Base-by-base conservation (phyloP, 2,113 vertebrate species). In the Tetrao urogallus region DNA sequence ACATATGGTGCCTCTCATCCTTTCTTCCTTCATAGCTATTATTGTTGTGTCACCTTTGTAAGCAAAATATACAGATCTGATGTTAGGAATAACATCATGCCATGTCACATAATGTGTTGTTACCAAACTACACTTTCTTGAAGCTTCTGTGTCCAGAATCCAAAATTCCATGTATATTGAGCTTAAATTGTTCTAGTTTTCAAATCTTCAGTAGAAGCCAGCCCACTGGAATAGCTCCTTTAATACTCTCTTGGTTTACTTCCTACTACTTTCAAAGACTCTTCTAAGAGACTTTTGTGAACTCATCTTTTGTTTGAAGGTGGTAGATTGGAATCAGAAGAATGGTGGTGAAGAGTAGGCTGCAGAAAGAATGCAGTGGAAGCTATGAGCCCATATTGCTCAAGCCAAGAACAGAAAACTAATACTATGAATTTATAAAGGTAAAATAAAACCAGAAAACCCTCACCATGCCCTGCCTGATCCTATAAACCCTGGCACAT, bases 401-500 rank as follows among this genome's bases (percentile, higher is more conserved):
- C 56, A 92, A 88, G 61, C 38, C 7, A 66, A 71, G 70, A 54
- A 65, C 75, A 88, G 58, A 86, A 86, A 91, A 52, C 17, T 15
- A 8, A 18, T 86, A 40, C 36, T 71, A 42, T 84, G 65, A 93
- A 91, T 90, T 92, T 81, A 89, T 28, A 27, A 87, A 93, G 81
- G 73, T 21, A 91, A 93, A 94, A 94, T 74, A 43, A 13, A 20
- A 66, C 83, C 54, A 84, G 71, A 82, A 90, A 88, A 81, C 40
- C n/a, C 36, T 87, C 48, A 67, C 79, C 32, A 19, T 93, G 63
- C 60, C 67, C 77, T 86, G 11, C 36, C 57, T 88, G 66, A 90
- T 90, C 61, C 61, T 40, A 81, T 94, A 95, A 95, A 90, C 38
- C 64, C 47, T 75, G 30, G 40, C 54, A 92, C 83, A 78, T 27